Evolutionary conservation across 1,140 invertebrate genomes (phyloP).

Genomic region (Drosophila bipectinata): DNA sequence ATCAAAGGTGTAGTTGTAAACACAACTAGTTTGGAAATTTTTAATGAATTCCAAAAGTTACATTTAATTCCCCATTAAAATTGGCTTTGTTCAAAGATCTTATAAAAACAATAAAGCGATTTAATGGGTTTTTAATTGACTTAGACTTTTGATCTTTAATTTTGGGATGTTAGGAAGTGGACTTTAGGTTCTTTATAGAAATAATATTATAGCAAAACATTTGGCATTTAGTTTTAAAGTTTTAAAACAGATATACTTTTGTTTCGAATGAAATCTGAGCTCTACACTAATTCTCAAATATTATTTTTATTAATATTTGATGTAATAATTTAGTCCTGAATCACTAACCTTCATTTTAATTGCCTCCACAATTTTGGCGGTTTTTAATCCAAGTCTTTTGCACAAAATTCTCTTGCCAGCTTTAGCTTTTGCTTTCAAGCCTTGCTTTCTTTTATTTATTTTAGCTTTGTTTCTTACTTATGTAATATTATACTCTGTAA

Average conservation of each 20-base stretch:
- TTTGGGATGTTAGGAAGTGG: neutral
- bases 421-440: constrained; percentile 34
- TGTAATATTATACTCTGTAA: constrained; percentile 19
- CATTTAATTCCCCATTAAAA: neutral
- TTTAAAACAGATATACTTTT: too few relatives aligned
- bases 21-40: neutral
- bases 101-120: constrained; percentile 1
- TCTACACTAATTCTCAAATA: neutral
- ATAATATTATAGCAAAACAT: neutral
- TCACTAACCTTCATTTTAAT: constrained; percentile 83
- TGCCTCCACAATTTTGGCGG: constrained; percentile 84
- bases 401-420: constrained; percentile 66
- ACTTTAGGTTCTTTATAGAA: neutral
- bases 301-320: neutral
- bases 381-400: constrained; percentile 81
- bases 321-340: neutral
- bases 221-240: too few relatives aligned
- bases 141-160: neutral
- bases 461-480: constrained; percentile 7
- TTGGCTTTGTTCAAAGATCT: neutral
- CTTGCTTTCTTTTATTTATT: neutral
- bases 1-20: neutral
- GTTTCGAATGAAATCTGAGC: neutral
- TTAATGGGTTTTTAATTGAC: neutral
- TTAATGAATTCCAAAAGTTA: neutral